Evolutionary conservation across 2,888 invertebrate genomes (phyloP).

Genomic region (Pristionchus mayeri): DNA sequence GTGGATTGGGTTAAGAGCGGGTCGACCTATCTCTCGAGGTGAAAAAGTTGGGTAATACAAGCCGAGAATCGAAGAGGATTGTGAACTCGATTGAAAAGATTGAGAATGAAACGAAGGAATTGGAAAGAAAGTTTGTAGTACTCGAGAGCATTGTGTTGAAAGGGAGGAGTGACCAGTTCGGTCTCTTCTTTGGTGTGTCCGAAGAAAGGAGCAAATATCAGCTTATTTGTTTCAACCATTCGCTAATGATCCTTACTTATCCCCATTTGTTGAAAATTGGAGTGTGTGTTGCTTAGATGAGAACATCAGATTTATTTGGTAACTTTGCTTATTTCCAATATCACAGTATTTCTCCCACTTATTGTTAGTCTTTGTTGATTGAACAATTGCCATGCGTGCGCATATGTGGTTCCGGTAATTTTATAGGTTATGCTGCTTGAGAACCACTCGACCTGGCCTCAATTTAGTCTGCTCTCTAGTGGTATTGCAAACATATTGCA

Average conservation of each 20-base stretch:
- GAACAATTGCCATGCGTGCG: too few species aligned
- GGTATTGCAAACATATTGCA: neutral
- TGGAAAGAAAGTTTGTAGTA: neutral
- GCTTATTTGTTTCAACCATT: neutral
- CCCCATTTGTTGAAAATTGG: neutral
- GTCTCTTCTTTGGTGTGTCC: constrained; percentile 8
- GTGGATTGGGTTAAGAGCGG: too few species aligned
- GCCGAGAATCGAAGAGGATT: neutral
- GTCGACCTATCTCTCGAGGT: neutral
- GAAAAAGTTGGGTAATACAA: constrained; percentile 7
- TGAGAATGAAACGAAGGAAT: constrained; percentile 12
- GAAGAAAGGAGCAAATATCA: neutral
- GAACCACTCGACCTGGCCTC: neutral
- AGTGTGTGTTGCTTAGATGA: neutral
- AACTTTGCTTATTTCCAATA: neutral
- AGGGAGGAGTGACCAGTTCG: constrained; percentile 18
- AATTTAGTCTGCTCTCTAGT: constrained; percentile 27
- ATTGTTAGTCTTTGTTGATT: too few species aligned
- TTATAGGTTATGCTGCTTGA: neutral
- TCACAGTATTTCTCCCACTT: constrained; percentile 2
- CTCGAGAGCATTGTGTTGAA: constrained; percentile 16
- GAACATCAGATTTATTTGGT: neutral
- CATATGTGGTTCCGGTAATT: too few species aligned
- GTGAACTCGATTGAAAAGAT: neutral
- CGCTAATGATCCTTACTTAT: neutral